A percentile compares a stretch with the other conserved stretches of the same genome.
These are phyloP conservation scores for Lissonota sp. DNA, from an alignment of 2,888 invertebrate genomes.

Conservation along the genomic window DNA sequence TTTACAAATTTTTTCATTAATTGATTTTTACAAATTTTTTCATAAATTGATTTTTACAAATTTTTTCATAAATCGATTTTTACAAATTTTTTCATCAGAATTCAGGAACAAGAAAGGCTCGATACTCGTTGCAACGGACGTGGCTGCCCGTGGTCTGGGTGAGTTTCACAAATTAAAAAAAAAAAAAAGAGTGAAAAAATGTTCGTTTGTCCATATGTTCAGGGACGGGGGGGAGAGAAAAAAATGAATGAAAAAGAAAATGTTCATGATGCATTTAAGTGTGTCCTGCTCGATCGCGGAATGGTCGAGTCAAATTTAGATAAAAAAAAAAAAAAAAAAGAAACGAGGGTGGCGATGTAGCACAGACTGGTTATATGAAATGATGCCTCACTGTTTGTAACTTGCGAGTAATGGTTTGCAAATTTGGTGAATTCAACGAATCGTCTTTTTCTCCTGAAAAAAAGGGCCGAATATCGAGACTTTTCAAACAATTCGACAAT, in stretches of 20 bases:
- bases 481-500: too few species aligned
- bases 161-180: slow-evolving; percentile 83
- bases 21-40: too few species aligned
- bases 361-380: slow-evolving; percentile 84
- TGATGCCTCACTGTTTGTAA: slow-evolving; percentile 79
- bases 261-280: slow-evolving; percentile 1
- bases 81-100: slow-evolving; percentile 84
- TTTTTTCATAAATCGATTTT: neutral
- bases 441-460: neutral
- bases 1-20: slow-evolving; percentile 5
- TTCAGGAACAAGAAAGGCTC: slow-evolving; percentile 94
- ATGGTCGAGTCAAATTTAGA: neutral
- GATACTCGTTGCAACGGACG: slow-evolving; percentile 98
- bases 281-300: slow-evolving; percentile 4
- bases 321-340: slow-evolving; percentile 13
- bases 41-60: too few species aligned
- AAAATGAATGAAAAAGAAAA: slow-evolving; percentile 13
- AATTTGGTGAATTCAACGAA: slow-evolving; percentile 35
- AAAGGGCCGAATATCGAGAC: neutral
- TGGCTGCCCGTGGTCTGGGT: slow-evolving; percentile 98
- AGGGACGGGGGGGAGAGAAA: neutral
- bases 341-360: slow-evolving; percentile 82
- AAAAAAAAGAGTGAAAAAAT: too few species aligned
- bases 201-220: slow-evolving; percentile 36
- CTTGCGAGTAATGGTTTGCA: slow-evolving; percentile 66